Evolutionary conservation across 2,113 vertebrate species (phyloP).

Genomic region (Heterotilapia buettikoferi): DNA sequence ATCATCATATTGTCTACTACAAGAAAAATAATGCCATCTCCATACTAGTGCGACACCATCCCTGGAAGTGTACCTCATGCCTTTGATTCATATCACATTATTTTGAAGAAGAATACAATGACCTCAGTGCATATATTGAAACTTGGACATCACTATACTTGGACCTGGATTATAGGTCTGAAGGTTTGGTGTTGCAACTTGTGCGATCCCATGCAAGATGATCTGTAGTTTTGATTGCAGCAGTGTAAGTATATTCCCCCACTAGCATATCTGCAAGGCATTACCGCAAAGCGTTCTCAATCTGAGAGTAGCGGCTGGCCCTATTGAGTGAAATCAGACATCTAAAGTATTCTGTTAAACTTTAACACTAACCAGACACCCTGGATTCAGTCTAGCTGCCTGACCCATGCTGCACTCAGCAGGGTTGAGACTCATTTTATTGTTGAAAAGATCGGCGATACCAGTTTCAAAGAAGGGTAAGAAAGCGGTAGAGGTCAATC

Average conservation of each 20-base stretch:
- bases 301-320: constrained; percentile 36
- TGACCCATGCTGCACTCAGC: constrained; percentile 65
- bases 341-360: constrained; percentile 58
- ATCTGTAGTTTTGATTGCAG: neutral
- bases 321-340: constrained; percentile 62
- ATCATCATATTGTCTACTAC: neutral
- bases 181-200: neutral
- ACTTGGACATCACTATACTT: neutral
- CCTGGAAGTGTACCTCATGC: neutral
- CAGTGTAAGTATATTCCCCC: neutral
- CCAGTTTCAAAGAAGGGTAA: constrained; percentile 41
- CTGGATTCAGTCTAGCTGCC: constrained; percentile 50
- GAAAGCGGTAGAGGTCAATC: constrained; percentile 8
- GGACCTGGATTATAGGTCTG: neutral
- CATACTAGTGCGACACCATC: neutral
- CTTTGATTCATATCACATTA: neutral
- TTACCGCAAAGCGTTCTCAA: constrained; percentile 35
- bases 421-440: constrained; percentile 55
- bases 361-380: constrained; percentile 69
- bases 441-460: constrained; percentile 39
- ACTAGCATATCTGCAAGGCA: constrained; percentile 46
- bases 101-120: neutral
- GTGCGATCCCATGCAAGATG: neutral
- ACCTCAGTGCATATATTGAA: neutral
- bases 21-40: neutral